Percentiles rank a stretch among this genome's conserved stretches.
Conservation (phyloP, 37 sponge, comb jelly and placozoan genomes). For the Cliona cf. orientalis region DNA sequence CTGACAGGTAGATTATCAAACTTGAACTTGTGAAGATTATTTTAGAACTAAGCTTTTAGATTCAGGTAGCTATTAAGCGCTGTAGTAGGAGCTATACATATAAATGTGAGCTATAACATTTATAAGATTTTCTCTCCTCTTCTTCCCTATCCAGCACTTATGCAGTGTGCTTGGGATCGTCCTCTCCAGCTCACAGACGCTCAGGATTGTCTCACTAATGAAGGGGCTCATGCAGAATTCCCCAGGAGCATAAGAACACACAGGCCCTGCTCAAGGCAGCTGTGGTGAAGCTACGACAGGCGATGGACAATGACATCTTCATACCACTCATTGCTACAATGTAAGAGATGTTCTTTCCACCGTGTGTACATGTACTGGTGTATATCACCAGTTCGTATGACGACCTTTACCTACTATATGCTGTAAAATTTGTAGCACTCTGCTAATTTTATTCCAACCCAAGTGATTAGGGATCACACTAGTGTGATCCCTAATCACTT, state of each 20-base stretch:
- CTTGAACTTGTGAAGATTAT: too few species aligned
- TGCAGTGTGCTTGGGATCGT: constrained; percentile 72
- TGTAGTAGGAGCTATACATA: too few species aligned
- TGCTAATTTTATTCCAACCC: too few species aligned
- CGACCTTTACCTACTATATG: too few species aligned
- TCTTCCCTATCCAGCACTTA: constrained; percentile 26
- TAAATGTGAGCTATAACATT: neutral
- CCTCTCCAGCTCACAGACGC: constrained; percentile 67
- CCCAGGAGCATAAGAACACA: constrained; percentile 21
- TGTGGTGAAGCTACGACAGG: constrained; percentile 8
- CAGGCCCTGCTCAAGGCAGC: constrained; percentile 41
- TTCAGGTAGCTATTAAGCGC: too few species aligned
- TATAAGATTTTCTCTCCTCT: neutral
- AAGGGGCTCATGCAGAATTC: constrained; percentile 45
- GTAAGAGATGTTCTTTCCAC: constrained; percentile 33
- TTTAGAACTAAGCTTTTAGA: too few species aligned
- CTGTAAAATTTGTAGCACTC: too few species aligned
- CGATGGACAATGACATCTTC: constrained; percentile 55
- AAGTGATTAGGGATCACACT: constrained; percentile 61
- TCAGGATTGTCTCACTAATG: constrained; percentile 18
- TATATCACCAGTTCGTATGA: too few species aligned
- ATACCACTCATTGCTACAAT: constrained; percentile 57
- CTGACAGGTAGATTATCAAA: constrained; percentile 52
- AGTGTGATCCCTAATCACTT: too few species aligned
- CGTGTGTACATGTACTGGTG: too few species aligned